A percentile compares a stretch with the other conserved stretches of the same genome.
Evolutionary conservation across 2,888 invertebrate genomes (phyloP).

Genomic region (Chorisops tibialis): DNA sequence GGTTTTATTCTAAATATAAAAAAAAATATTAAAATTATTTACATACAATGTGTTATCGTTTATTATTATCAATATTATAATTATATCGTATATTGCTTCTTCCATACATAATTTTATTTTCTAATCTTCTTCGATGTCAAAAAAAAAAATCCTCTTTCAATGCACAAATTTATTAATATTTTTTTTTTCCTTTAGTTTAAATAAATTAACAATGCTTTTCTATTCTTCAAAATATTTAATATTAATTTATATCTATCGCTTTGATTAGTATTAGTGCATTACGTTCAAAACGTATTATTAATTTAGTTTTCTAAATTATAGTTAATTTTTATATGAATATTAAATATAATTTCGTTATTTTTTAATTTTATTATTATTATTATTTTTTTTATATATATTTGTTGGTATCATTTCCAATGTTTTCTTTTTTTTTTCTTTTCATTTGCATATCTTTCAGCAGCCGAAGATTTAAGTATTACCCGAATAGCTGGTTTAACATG

Average conservation of each 20-base stretch:
- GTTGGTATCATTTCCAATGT: conserved; percentile 4
- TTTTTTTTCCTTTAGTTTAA: conserved; percentile 34
- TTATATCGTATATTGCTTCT: conserved; percentile 1
- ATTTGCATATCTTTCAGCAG: conserved; percentile 44
- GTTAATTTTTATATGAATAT: neutral
- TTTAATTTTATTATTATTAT: conserved; percentile 2
- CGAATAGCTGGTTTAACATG: conserved; percentile 66
- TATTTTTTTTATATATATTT: no score
- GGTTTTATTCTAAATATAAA: no score
- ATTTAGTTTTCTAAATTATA: neutral
- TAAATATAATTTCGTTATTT: neutral
- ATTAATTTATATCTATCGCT: no score
- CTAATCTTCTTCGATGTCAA: no score
- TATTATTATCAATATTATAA: conserved; percentile 1
- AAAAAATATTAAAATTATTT: no score
- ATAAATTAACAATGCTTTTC: conserved; percentile 34
- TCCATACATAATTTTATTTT: neutral
- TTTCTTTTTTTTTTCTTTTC: conserved; percentile 9
- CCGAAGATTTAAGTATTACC: conserved; percentile 70
- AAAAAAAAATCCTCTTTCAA: conserved; percentile 30
- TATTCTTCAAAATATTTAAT: conserved; percentile 10
- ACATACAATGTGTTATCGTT: no score
- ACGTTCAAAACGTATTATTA: neutral
- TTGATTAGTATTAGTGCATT: neutral
- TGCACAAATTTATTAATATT: conserved; percentile 6